Conservation (phyloP, 2,113 vertebrate species). For the Cyanoderma ruficeps region DNA sequence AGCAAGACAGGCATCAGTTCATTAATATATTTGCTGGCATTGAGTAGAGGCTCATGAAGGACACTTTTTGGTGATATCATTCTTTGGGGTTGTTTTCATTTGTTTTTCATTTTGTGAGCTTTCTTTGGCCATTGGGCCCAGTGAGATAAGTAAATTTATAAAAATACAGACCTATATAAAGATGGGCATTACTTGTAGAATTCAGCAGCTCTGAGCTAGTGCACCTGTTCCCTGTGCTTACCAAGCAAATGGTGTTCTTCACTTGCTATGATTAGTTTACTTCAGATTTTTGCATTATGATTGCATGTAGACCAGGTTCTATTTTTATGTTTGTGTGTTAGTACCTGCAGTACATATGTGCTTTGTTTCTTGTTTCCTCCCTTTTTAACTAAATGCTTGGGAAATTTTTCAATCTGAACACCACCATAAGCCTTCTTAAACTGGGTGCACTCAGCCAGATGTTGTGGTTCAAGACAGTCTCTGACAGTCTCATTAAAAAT, state of each 20-base stretch:
- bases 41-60: neutral
- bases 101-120: neutral
- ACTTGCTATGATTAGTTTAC: neutral
- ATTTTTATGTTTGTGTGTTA: neutral
- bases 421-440: neutral
- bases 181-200: neutral
- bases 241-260: neutral
- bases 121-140: neutral
- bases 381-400: neutral
- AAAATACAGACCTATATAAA: neutral
- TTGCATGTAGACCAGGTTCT: neutral
- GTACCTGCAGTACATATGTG: neutral
- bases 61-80: neutral
- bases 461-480: neutral
- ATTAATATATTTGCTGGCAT: neutral
- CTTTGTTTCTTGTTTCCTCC: neutral
- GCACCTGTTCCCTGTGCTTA: neutral
- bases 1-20: neutral
- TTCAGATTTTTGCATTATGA: neutral
- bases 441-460: neutral
- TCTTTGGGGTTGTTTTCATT: neutral
- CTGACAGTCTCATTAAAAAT: neutral
- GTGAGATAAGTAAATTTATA: neutral
- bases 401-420: neutral
- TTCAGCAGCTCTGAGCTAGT: neutral